Evolutionary conservation across 2,888 invertebrate species (phyloP).

Genomic region (Paralinhomoeus sp.): DNA sequence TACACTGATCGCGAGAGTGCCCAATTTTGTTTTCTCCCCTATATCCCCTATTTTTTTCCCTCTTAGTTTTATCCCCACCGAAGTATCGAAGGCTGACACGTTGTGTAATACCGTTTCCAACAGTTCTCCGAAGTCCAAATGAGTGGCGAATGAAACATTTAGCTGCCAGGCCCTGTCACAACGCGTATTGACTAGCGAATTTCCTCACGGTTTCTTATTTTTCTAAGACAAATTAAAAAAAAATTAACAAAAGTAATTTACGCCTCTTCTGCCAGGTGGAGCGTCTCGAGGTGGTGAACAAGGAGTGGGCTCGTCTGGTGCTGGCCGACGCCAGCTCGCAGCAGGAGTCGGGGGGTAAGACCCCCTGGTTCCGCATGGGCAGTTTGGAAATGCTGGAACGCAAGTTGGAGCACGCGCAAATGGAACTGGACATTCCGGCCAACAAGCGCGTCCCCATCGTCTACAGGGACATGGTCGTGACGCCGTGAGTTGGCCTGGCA

Average conservation of each 20-base stretch:
- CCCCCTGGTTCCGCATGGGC: slow-evolving; percentile 87
- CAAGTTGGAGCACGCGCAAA: slow-evolving; percentile 81
- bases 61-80: too few species aligned
- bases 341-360: neutral
- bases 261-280: slow-evolving; percentile 37
- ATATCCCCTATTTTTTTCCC: too few species aligned
- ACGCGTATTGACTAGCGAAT: too few species aligned
- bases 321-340: slow-evolving; percentile 26
- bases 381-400: slow-evolving; percentile 94
- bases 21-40: too few species aligned
- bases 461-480: slow-evolving; percentile 61
- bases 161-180: too few species aligned
- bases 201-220: neutral
- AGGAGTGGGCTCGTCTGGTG: slow-evolving; percentile 81
- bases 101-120: too few species aligned
- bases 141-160: too few species aligned
- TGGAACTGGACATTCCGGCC: slow-evolving; percentile 67
- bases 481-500: neutral
- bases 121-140: too few species aligned
- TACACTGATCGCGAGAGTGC: too few species aligned
- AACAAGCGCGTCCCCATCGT: slow-evolving; percentile 75
- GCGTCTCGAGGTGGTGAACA: slow-evolving; percentile 86
- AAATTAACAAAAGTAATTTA: neutral
- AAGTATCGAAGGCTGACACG: too few species aligned
- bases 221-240: too few species aligned